Evolutionary conservation across 2,888 invertebrate genomes (phyloP).

Genomic region (Drosophila paranaensis): DNA sequence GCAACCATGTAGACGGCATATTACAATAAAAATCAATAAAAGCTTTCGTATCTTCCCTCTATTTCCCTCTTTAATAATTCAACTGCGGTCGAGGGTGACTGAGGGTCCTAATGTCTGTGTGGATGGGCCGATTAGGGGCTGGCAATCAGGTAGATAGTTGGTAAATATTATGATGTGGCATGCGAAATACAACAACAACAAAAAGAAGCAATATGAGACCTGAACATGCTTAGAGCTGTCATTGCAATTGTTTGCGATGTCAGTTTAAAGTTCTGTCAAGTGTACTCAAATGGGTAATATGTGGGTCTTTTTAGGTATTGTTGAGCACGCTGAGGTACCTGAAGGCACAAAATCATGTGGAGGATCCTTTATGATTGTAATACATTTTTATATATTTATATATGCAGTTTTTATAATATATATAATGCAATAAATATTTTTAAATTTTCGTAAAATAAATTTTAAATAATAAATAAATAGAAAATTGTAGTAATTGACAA

Average conservation of each 20-base stretch:
- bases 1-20: conserved; percentile 30
- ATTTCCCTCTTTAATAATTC: conserved; percentile 61
- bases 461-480: neutral
- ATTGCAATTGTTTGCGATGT: conserved; percentile 16
- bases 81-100: conserved; percentile 34
- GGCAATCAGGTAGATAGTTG: conserved; percentile 19
- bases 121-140: conserved; percentile 35
- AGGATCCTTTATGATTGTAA: neutral
- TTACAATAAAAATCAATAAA: conserved; percentile 65
- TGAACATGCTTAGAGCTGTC: conserved; percentile 9
- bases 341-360: neutral
- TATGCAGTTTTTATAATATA: neutral
- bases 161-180: conserved; percentile 30
- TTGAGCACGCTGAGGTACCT: neutral
- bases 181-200: conserved; percentile 6
- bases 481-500: no score
- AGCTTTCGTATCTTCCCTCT: conserved; percentile 48
- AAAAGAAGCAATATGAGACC: neutral
- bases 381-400: neutral
- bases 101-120: conserved; percentile 2
- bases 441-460: neutral
- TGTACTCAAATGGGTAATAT: conserved; percentile 1
- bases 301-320: neutral
- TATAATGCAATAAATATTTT: neutral
- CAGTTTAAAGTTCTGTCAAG: conserved; percentile 8